These are phyloP conservation scores for Trichoplusia ni DNA, from an alignment of 1,140 invertebrate species.

Conservation along the genomic window DNA sequence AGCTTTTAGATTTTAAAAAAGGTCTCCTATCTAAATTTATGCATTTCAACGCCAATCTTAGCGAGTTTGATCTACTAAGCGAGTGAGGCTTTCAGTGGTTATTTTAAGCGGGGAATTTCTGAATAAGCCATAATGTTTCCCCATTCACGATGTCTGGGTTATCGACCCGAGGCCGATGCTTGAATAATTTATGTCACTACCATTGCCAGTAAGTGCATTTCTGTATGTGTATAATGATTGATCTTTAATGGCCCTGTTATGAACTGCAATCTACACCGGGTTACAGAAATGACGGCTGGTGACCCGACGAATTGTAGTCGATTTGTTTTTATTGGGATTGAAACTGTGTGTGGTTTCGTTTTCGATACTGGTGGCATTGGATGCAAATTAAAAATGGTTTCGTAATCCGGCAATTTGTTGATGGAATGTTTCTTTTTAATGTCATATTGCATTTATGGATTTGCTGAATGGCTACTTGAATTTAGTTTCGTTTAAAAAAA, in stretches of 20 bases:
- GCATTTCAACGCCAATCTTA: conserved; percentile 33
- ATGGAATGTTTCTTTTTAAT: background rate
- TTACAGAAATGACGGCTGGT: conserved; percentile 1
- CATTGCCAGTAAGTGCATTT: conserved; percentile 36
- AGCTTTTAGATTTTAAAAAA: conserved; percentile 31
- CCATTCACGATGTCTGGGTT: conserved; percentile 47
- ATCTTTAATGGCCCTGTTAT: conserved; percentile 23
- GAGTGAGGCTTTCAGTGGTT: conserved; percentile 24
- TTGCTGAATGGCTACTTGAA: no score
- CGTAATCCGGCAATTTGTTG: background rate
- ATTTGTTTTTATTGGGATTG: background rate
- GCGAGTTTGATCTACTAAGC: conserved; percentile 28
- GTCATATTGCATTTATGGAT: no score
- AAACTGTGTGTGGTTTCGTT: background rate
- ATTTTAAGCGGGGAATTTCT: conserved; percentile 41
- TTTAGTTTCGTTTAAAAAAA: no score
- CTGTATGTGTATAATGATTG: conserved; percentile 31
- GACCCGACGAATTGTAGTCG: background rate
- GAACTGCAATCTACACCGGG: background rate
- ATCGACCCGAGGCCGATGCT: conserved; percentile 48
- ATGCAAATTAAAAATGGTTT: background rate
- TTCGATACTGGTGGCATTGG: background rate
- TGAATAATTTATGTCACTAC: conserved; percentile 61
- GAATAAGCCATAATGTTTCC: conserved; percentile 52
- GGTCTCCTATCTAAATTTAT: conserved; percentile 36